Evolutionary conservation across 2,113 vertebrate genomes (phyloP).

Genomic region (Geothlypis trichas): DNA sequence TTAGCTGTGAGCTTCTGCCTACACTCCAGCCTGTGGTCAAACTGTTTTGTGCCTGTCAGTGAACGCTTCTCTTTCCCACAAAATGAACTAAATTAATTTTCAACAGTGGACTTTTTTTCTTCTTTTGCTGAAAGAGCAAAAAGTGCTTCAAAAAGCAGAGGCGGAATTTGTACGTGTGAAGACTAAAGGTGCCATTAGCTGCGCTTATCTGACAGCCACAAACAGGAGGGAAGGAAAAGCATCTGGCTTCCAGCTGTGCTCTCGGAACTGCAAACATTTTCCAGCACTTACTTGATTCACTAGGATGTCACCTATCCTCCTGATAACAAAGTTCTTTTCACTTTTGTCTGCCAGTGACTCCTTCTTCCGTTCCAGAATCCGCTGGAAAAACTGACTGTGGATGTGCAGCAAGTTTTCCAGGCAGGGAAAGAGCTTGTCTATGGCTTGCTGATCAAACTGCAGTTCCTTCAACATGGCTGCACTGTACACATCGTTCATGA

Average conservation of each 20-base stretch:
- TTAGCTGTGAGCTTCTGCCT: neutral
- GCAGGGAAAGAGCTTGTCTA: slow-evolving; percentile 91
- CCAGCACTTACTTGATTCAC: slow-evolving; percentile 83
- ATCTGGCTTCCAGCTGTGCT: neutral
- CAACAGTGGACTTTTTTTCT: neutral
- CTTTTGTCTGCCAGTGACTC: slow-evolving; percentile 77
- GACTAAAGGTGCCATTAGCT: neutral
- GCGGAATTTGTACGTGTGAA: neutral
- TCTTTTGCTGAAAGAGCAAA: neutral
- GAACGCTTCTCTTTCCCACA: neutral
- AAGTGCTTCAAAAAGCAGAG: neutral
- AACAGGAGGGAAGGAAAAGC: neutral
- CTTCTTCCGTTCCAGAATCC: slow-evolving; percentile 90
- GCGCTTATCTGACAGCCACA: neutral
- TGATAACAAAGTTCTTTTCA: slow-evolving; percentile 85
- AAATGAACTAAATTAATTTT: neutral
- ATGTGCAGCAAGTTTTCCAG: slow-evolving; percentile 90
- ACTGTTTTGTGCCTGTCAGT: neutral
- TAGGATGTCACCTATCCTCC: slow-evolving; percentile 89
- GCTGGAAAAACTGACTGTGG: slow-evolving; percentile 88
- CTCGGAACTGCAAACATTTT: neutral
- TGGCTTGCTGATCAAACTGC: slow-evolving; percentile 82
- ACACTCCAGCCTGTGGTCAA: neutral
- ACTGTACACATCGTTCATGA: slow-evolving; percentile 94
- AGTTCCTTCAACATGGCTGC: slow-evolving; percentile 88